Base-by-base conservation (phyloP, 2,888 invertebrate species). In the Carpatolechia fugitivella region DNA sequence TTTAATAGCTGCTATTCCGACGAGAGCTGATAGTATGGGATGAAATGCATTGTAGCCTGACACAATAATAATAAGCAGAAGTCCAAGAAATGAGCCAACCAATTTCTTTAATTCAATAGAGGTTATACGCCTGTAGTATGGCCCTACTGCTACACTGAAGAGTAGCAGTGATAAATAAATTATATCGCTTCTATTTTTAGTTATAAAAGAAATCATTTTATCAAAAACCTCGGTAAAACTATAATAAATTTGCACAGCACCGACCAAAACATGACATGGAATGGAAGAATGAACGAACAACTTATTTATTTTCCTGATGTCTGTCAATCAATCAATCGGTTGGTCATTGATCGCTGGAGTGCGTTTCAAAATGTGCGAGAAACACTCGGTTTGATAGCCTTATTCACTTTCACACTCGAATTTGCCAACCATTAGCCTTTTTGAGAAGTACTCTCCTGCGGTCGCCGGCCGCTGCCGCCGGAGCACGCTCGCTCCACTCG, bases 161-260 rank as follows among this genome's bases (percentile, higher is more conserved):
- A 95, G 73, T 59, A 96, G 81, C 50, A 96, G 83, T 11, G 87
- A 75, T 52, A 95, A 87, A 78, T 96, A 96, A 66, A 96, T 89
- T 52, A 95, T 85, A 82, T 96, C 96, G 75, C 95, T 94, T 69
- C 91, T 82, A 72, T 93, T 92, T 93, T 95, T 95, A 49, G 69
- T 72, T 47, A 90, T 35, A 64, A 90, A 85, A 1, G 80, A 59
- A 60, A 73, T 69, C 85, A 89, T 85, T 64, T 69, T 69, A 1
- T 20, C 8, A 16, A 36, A 33, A 38, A 16, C 24, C 20, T 38
- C 18, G 10, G 14, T 16, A 13, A 44, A 52, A 47, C 8, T 6
- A 11, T 6, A 35, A 6, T 5, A 35, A 6, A 24, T 24, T 24
- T 6, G 24, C 24, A n/a, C n/a, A n/a, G n/a, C n/a, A n/a, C n/a